Conservation (phyloP, 2,888 invertebrate species). For the Clusia tigrina region DNA sequence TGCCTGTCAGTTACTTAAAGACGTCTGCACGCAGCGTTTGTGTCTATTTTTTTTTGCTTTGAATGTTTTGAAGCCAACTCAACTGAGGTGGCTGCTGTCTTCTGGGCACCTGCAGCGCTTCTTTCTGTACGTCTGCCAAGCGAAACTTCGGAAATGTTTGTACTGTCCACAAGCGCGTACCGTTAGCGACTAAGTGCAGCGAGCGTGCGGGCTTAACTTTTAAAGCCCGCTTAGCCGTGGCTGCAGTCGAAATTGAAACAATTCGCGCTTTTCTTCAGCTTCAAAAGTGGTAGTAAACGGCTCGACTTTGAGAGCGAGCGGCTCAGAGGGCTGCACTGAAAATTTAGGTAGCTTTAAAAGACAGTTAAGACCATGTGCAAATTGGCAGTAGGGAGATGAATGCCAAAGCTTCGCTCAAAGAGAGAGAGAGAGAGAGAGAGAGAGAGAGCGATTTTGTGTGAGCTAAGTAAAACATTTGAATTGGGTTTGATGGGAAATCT, state of each 20-base stretch:
- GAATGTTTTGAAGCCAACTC: not conserved
- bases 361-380: too few relatives aligned
- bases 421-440: too few relatives aligned
- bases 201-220: slow-evolving; percentile 47
- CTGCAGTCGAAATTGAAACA: not conserved
- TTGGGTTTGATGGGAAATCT: too few relatives aligned
- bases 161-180: slow-evolving; percentile 55
- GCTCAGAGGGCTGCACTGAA: too few relatives aligned
- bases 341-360: too few relatives aligned
- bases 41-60: not conserved
- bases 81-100: too few relatives aligned
- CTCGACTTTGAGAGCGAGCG: not conserved
- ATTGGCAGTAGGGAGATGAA: too few relatives aligned
- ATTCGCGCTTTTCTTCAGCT: too few relatives aligned
- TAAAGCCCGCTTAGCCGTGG: slow-evolving; percentile 39
- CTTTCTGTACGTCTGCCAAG: not conserved
- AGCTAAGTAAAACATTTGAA: too few relatives aligned
- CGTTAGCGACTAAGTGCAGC: slow-evolving; percentile 50
- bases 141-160: slow-evolving; percentile 23
- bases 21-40: not conserved
- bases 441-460: too few relatives aligned
- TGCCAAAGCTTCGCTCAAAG: too few relatives aligned
- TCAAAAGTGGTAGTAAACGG: slow-evolving; percentile 1
- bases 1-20: not conserved
- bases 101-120: too few relatives aligned